Base-by-base conservation (phyloP, 2,113 vertebrate genomes). In the Labeo catla region DNA sequence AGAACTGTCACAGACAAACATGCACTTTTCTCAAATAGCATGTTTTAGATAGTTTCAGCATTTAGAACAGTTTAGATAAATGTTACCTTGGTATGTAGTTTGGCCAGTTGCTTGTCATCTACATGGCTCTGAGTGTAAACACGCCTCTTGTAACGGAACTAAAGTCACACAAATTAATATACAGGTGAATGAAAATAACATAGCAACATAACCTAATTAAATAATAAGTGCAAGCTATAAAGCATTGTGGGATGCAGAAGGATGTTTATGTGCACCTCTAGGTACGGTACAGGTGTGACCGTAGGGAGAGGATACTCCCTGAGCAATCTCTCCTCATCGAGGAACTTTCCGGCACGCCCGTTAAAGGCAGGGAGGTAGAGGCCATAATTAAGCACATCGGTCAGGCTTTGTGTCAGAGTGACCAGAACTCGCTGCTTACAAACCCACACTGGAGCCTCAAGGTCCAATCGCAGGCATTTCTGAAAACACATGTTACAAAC, bases 321-420 rank as follows among this genome's bases (percentile, higher is more conserved):
- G 91, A 99, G 93, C 84, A 98, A 95, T 1, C 98, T 94, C 91
- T 99, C 97, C 92, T 99, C 98, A 0, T 99, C 97, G 94, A 99
- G 95, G 92, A 99, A 99, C 92, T 99, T 99, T 45, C 98, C 98
- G 0, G 97, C 97, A 86, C 97, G 94, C 91, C 98, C 98, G 15
- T 98, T 97, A 93, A 96, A 98, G 90, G 98, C 96, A 4, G 98
- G 98, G 94, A 98, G 97, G 96, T 99, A 99, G 89, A 99, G 97
- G 89, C 98, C 98, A 63, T 99, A 99, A 95, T 99, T 99, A 84
- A 99, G 95, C 84, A 98, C 98, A 91, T 99, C 98, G 93, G 97
- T 97, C 90, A 99, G 96, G 91, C 97, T 98, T 95, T 99, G 98
- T 92, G 96, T 98, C 93, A 99, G 92, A 19, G 95, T 97, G 94